These are phyloP conservation scores for Mycetomoellerius zeteki DNA, from an alignment of 1,140 invertebrate species.

Conservation along the genomic window DNA sequence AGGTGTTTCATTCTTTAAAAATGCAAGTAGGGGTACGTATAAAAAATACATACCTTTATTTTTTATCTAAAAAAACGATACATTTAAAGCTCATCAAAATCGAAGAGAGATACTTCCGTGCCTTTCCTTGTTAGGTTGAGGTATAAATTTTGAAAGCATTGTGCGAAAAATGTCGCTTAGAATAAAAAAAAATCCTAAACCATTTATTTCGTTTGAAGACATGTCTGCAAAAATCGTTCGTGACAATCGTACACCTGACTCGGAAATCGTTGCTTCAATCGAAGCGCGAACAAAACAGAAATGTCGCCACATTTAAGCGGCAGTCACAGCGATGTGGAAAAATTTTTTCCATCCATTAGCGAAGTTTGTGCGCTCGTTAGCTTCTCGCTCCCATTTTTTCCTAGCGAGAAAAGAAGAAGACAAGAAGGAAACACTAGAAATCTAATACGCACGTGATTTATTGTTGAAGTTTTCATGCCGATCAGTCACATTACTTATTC, in stretches of 20 bases:
- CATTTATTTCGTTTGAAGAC: constrained; percentile 3
- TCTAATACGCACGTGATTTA: constrained; percentile 58
- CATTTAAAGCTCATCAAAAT: too few relatives aligned
- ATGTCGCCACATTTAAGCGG: constrained; percentile 50
- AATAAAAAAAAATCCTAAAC: not conserved
- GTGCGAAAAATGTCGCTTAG: not conserved
- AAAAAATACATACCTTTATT: too few relatives aligned
- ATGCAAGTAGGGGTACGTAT: too few relatives aligned
- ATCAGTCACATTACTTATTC: constrained; percentile 72
- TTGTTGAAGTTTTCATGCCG: constrained; percentile 66
- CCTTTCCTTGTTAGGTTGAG: not conserved
- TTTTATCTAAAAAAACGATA: too few relatives aligned
- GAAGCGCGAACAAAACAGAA: constrained; percentile 67
- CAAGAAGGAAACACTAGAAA: constrained; percentile 3
- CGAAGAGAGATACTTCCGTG: too few relatives aligned
- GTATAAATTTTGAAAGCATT: not conserved
- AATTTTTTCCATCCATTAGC: constrained; percentile 64
- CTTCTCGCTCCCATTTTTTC: constrained; percentile 13
- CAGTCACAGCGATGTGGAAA: constrained; percentile 39
- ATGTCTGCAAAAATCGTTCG: constrained; percentile 50
- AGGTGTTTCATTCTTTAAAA: too few relatives aligned
- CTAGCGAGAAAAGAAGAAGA: constrained; percentile 28
- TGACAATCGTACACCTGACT: not conserved
- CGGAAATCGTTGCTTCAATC: constrained; percentile 66
- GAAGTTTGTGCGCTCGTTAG: constrained; percentile 59